phyloP scores from a whole-genome alignment of 2,888 invertebrate species.

The Dryobota labecula region DNA sequence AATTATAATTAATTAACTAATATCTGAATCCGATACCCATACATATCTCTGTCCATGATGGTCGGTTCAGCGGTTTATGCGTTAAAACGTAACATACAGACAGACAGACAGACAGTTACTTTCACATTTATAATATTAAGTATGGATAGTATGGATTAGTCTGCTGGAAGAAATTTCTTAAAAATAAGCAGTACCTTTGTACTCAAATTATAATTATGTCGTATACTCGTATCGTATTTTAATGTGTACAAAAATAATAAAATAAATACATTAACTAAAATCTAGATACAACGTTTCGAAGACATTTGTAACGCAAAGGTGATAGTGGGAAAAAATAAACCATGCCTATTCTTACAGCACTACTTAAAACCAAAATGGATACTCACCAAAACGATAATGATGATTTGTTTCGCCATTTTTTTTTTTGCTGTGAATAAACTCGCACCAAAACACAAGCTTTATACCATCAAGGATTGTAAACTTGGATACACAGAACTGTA shows the following conservation, averaged over 20 bases:
- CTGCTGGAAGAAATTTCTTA: too few species aligned
- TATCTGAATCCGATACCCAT: neutral
- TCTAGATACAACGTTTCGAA: neutral
- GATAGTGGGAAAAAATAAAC: neutral
- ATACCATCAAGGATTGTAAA: constrained; percentile 60
- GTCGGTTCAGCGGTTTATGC: too few species aligned
- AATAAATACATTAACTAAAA: too few species aligned
- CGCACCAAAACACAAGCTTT: constrained; percentile 34
- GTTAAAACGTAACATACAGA: too few species aligned
- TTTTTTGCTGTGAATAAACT: constrained; percentile 40
- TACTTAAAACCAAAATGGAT: neutral
- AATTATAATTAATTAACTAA: neutral
- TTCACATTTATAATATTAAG: too few species aligned
- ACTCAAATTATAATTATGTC: too few species aligned
- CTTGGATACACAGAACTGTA: constrained; percentile 29
- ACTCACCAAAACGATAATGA: constrained; percentile 57
- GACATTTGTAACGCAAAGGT: neutral
- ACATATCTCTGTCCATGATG: too few species aligned
- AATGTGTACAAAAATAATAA: too few species aligned
- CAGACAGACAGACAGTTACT: too few species aligned
- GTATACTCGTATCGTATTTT: too few species aligned
- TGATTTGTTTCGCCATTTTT: constrained; percentile 54
- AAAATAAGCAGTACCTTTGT: too few species aligned
- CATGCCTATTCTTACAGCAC: neutral
- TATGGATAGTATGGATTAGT: too few species aligned